phyloP scores from a whole-genome alignment of 2,888 invertebrate species.

The Sialis fuliginosa region DNA sequence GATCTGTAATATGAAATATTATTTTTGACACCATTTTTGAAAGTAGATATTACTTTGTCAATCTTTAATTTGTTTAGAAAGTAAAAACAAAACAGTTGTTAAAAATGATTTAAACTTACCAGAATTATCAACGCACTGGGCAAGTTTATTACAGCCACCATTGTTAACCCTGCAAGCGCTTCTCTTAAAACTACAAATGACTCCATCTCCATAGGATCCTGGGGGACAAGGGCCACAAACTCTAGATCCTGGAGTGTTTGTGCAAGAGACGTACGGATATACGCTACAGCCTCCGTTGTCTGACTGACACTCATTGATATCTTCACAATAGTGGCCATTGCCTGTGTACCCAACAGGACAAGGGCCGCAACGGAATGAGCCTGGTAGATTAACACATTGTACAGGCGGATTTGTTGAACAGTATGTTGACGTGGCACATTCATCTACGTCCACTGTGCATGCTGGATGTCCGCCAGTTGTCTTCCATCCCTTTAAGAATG shows the following conservation, averaged over 20 bases:
- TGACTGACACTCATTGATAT: slow-evolving; percentile 75
- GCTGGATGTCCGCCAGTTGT: slow-evolving; percentile 46
- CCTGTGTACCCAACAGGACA: slow-evolving; percentile 79
- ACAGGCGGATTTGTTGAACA: slow-evolving; percentile 71
- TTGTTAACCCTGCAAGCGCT: slow-evolving; percentile 55
- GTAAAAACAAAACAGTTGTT: too few relatives aligned
- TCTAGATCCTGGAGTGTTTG: slow-evolving; percentile 71
- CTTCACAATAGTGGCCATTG: slow-evolving; percentile 69
- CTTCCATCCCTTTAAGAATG: slow-evolving; percentile 75
- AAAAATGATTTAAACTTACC: slow-evolving; percentile 19
- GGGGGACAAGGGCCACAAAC: slow-evolving; percentile 76
- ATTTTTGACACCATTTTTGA: too few relatives aligned
- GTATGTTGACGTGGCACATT: slow-evolving; percentile 54
- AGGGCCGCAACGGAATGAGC: slow-evolving; percentile 72
- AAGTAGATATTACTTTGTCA: too few relatives aligned
- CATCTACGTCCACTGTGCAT: slow-evolving; percentile 74
- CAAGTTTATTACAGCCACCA: slow-evolving; percentile 72
- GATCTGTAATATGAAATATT: too few relatives aligned
- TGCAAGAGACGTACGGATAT: slow-evolving; percentile 63
- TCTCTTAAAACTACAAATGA: slow-evolving; percentile 47
- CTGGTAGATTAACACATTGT: slow-evolving; percentile 77
- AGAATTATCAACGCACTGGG: slow-evolving; percentile 55
- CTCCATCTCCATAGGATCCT: slow-evolving; percentile 75
- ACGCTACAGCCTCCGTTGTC: slow-evolving; percentile 85
- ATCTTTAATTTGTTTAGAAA: too few relatives aligned